Evolutionary conservation across 2,797 vertebrate species (phyloP).

Genomic region (Xiphophorus birchmanni): DNA sequence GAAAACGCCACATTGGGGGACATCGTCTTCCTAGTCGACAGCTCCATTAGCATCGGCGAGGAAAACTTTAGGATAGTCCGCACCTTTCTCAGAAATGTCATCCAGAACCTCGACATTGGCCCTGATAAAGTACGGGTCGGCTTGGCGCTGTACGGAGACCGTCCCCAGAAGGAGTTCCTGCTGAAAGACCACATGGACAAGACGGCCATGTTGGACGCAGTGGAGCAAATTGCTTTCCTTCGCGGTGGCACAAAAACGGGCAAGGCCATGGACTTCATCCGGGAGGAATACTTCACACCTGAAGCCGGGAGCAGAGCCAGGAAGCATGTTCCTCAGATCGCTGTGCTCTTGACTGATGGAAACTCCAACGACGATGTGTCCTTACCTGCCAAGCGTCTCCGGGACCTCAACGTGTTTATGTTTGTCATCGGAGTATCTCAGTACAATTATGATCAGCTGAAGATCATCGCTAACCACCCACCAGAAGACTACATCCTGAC

Average conservation of each 20-base stretch:
- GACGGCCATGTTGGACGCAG: slow-evolving; percentile 66
- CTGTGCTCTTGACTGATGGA: slow-evolving; percentile 81
- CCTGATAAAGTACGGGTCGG: slow-evolving; percentile 73
- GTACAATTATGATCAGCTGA: slow-evolving; percentile 37
- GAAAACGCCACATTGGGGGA: slow-evolving; percentile 72
- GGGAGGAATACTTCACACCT: slow-evolving; percentile 63
- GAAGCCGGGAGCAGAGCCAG: slow-evolving; percentile 66
- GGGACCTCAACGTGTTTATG: slow-evolving; percentile 70
- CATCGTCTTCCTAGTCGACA: slow-evolving; percentile 84
- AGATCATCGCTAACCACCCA: slow-evolving; percentile 77
- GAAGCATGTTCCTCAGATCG: slow-evolving; percentile 77
- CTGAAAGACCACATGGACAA: slow-evolving; percentile 71
- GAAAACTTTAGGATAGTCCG: slow-evolving; percentile 73
- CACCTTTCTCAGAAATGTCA: slow-evolving; percentile 66
- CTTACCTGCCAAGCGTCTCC: slow-evolving; percentile 62
- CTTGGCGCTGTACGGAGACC: slow-evolving; percentile 75
- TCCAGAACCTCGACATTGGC: slow-evolving; percentile 73
- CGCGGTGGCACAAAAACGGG: slow-evolving; percentile 72
- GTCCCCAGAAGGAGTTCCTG: slow-evolving; percentile 69
- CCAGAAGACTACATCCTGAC: slow-evolving; percentile 71
- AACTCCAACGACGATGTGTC: slow-evolving; percentile 69
- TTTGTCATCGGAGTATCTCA: slow-evolving; percentile 73
- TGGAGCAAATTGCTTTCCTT: slow-evolving; percentile 63
- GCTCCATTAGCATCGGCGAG: slow-evolving; percentile 68
- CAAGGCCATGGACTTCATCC: slow-evolving; percentile 73